These are phyloP conservation scores for Parauchenoglanis ngamensis DNA, from an alignment of 2,797 vertebrate species.

Conservation along the genomic window DNA sequence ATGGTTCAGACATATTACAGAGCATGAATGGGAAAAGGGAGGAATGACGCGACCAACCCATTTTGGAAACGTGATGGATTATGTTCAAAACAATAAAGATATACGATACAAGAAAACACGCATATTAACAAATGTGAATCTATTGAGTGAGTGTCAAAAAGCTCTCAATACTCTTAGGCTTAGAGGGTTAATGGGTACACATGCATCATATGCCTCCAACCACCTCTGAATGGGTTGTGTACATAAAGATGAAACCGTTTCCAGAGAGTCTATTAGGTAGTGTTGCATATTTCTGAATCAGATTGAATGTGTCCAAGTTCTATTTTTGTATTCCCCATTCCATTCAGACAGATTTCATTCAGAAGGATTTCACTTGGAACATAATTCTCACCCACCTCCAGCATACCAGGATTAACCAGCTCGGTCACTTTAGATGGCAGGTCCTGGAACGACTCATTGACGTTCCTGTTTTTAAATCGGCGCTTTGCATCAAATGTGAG, in stretches of 20 bases:
- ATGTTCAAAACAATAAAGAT: too few relatives aligned
- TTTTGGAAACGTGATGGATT: too few relatives aligned
- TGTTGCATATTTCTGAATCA: neutral
- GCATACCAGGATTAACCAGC: conserved; percentile 31
- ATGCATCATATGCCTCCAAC: neutral
- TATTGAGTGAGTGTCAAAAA: neutral
- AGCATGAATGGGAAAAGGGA: too few relatives aligned
- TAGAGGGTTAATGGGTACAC: neutral
- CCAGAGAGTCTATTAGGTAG: neutral
- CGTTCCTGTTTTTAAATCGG: conserved; percentile 17
- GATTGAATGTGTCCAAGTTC: neutral
- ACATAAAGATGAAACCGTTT: neutral
- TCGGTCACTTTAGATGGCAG: conserved; percentile 19
- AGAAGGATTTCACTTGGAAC: neutral
- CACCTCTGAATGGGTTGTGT: neutral
- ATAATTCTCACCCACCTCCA: conserved; percentile 39
- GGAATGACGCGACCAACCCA: too few relatives aligned
- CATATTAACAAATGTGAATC: neutral
- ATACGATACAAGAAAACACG: neutral
- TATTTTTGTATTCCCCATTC: neutral
- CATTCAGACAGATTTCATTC: neutral
- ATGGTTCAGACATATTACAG: too few relatives aligned
- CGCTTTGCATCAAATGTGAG: conserved; percentile 45
- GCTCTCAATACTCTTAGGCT: neutral
- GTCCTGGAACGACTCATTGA: conserved; percentile 51